These are phyloP conservation scores for Eristalis pertinax DNA, from an alignment of 2,888 invertebrate species.

Conservation along the genomic window DNA sequence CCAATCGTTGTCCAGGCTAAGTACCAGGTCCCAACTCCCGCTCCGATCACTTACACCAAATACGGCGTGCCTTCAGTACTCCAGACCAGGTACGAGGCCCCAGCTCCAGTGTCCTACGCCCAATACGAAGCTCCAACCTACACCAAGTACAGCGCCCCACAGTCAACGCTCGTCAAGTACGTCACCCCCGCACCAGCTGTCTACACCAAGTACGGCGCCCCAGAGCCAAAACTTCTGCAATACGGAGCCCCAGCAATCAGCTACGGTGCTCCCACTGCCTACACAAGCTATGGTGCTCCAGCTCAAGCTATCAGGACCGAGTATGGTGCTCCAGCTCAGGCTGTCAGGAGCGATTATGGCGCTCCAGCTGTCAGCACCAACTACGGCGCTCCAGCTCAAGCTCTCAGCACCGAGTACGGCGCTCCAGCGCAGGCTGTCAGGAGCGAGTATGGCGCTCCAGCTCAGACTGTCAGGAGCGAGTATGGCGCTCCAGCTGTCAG, in stretches of 20 bases:
- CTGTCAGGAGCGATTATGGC: no score
- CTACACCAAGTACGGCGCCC: slow-evolving; percentile 64
- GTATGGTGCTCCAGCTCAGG: slow-evolving; percentile 69
- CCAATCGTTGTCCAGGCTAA: background rate
- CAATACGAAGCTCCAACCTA: background rate
- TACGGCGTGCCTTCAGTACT: background rate
- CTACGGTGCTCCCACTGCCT: slow-evolving; percentile 2
- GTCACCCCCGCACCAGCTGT: slow-evolving; percentile 17
- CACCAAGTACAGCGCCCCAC: background rate
- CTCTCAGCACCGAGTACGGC: slow-evolving; percentile 59
- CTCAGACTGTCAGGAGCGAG: background rate
- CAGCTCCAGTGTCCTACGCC: background rate
- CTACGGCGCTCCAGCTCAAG: slow-evolving; percentile 18
- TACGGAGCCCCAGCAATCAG: slow-evolving; percentile 2
- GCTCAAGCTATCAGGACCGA: slow-evolving; percentile 27
- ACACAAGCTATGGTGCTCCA: slow-evolving; percentile 12
- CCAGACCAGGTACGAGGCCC: background rate
- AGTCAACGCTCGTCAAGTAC: background rate
- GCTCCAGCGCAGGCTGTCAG: slow-evolving; percentile 74
- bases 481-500: no score
- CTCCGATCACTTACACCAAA: background rate
- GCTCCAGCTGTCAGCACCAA: slow-evolving; percentile 4
- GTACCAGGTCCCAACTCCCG: background rate
- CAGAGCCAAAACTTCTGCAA: background rate
- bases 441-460: slow-evolving; percentile 76